Evolutionary conservation across 2,113 vertebrate genomes (phyloP).

Genomic region (Mustela lutreola): DNA sequence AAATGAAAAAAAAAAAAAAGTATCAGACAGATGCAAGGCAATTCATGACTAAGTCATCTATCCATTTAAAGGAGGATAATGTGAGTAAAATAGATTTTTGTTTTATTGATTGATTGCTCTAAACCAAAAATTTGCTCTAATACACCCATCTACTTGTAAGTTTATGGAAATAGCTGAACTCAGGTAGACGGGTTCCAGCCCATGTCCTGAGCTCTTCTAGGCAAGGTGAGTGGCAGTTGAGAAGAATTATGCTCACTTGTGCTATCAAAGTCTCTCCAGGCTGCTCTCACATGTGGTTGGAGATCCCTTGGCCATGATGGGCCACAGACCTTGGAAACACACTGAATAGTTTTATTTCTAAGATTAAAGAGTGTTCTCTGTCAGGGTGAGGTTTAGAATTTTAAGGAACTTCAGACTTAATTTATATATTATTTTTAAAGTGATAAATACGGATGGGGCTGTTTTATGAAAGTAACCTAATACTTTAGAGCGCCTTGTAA

Average conservation of each 20-base stretch:
- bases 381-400: not conserved
- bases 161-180: rapidly evolving
- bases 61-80: not conserved
- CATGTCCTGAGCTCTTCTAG: constrained; percentile 77
- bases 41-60: not conserved
- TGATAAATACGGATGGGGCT: not conserved
- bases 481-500: not conserved
- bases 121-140: not conserved
- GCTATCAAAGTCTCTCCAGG: constrained; percentile 89
- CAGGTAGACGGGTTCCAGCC: not conserved
- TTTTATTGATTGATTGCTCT: not conserved
- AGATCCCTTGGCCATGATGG: constrained; percentile 85
- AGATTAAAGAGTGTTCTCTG: not conserved
- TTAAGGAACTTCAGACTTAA: not conserved
- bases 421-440: not conserved
- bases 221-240: constrained; percentile 90
- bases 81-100: not conserved
- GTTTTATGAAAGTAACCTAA: not conserved
- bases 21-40: not conserved
- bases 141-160: rapidly evolving
- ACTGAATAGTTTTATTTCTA: constrained; percentile 56
- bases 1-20: constrained; percentile 7
- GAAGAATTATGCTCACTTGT: constrained; percentile 81
- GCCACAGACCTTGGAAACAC: constrained; percentile 85
- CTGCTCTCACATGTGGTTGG: constrained; percentile 91